Conservation (phyloP, 2,113 vertebrate species). For the Bufo bufo region DNA sequence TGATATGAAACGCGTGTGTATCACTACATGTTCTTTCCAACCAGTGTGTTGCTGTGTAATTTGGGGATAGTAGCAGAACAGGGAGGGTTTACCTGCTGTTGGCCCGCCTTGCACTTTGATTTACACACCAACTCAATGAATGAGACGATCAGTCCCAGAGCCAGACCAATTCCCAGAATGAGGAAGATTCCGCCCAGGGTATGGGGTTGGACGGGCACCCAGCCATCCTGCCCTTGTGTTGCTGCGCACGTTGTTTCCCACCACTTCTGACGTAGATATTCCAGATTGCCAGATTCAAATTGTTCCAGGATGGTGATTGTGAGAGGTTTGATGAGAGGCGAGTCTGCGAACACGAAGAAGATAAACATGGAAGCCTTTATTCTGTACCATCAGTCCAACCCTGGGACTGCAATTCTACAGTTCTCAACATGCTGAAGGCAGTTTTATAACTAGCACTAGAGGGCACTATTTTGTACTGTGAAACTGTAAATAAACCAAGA, state of each 20-base stretch:
- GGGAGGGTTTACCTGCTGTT: constrained; percentile 71
- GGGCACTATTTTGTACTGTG: no score
- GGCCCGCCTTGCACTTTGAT: constrained; percentile 73
- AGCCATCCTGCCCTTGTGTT: background rate
- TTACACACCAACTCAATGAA: constrained; percentile 78
- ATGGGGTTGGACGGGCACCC: constrained; percentile 69
- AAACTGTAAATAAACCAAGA: no score
- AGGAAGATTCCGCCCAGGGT: constrained; percentile 80
- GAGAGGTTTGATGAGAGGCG: constrained; percentile 75
- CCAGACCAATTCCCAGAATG: constrained; percentile 78
- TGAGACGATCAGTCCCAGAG: constrained; percentile 74
- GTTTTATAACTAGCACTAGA: no score
- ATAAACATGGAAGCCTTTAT: background rate
- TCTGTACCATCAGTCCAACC: background rate
- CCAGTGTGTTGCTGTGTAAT: background rate
- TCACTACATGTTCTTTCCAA: no score
- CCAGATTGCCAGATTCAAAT: constrained; percentile 77
- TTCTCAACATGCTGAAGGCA: no score
- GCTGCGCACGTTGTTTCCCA: constrained; percentile 80
- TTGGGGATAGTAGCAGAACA: background rate
- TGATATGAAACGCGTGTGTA: no score
- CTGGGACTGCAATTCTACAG: background rate
- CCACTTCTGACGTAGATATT: constrained; percentile 81
- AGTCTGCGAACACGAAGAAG: constrained; percentile 67
- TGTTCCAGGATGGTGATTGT: constrained; percentile 78